phyloP scores from a whole-genome alignment of 2,113 vertebrate species.

The Paracyprichromis sp. region DNA sequence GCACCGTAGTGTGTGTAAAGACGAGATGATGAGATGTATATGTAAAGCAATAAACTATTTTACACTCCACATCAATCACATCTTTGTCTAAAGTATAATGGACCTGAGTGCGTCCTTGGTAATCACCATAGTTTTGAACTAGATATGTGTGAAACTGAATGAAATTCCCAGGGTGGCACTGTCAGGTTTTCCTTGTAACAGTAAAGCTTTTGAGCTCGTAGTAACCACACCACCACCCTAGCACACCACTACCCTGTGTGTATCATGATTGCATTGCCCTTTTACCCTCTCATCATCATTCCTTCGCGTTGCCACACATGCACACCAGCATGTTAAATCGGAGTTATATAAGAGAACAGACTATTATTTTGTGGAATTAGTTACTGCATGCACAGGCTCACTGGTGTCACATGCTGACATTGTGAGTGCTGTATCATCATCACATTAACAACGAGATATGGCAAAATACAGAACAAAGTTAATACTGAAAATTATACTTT shows the following conservation, averaged over 20 bases:
- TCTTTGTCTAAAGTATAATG: not conserved
- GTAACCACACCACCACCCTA: not conserved
- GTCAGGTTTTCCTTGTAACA: not conserved
- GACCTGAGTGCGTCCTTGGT: not conserved
- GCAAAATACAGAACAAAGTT: not conserved
- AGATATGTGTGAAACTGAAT: not conserved
- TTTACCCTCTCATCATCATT: not conserved
- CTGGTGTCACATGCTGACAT: not conserved
- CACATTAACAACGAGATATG: not conserved
- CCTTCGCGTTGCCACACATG: not conserved
- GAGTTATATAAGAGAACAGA: not conserved
- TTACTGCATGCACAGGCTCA: not conserved
- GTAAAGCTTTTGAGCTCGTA: rapidly evolving
- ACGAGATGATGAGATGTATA: not conserved
- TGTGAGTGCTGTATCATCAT: not conserved
- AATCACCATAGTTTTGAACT: not conserved
- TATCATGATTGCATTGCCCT: too few relatives aligned
- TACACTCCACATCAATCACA: not conserved
- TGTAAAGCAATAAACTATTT: not conserved
- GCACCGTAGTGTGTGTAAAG: not conserved
- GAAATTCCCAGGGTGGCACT: rapidly evolving
- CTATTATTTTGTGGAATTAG: not conserved
- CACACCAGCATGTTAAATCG: rapidly evolving
- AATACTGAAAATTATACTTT: not conserved
- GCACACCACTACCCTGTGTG: not conserved